A percentile compares a stretch with the other conserved stretches of the same genome.
Conservation (phyloP, 2,888 invertebrate genomes). For the Laothoe populi region DNA sequence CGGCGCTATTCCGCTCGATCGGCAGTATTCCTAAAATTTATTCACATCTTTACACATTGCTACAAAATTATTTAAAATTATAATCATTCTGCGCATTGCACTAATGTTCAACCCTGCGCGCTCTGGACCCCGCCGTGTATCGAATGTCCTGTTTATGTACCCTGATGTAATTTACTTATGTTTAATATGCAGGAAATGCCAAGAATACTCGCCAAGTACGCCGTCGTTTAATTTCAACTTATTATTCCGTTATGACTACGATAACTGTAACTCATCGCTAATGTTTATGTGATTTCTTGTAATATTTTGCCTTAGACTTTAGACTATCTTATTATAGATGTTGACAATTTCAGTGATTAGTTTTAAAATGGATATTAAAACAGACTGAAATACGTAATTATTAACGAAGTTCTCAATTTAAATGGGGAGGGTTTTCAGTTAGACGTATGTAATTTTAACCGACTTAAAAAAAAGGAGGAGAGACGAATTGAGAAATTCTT, state of each 20-base stretch:
- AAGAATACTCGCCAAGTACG: conserved; percentile 10
- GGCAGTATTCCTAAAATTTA: neutral
- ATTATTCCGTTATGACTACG: conserved; percentile 14
- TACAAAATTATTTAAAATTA: conserved; percentile 8
- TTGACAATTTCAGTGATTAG: neutral
- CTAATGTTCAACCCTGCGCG: conserved; percentile 30
- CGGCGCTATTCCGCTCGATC: neutral
- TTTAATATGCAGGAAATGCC: conserved; percentile 30
- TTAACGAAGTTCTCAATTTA: no score
- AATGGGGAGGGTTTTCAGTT: no score
- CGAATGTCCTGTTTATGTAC: conserved; percentile 37
- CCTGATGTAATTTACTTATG: conserved; percentile 28
- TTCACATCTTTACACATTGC: neutral
- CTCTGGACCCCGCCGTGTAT: conserved; percentile 40
- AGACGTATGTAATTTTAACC: no score
- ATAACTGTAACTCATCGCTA: conserved; percentile 1
- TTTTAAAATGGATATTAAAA: no score
- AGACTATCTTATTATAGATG: no score
- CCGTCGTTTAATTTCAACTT: conserved; percentile 23
- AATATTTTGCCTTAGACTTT: neutral
- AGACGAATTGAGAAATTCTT: no score
- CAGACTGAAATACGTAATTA: no score
- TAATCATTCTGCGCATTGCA: neutral
- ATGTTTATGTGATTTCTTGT: neutral
- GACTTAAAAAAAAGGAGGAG: no score